Evolutionary conservation across 2,113 vertebrate genomes (phyloP).

Genomic region (Rhinopomastus cyanomelas): DNA sequence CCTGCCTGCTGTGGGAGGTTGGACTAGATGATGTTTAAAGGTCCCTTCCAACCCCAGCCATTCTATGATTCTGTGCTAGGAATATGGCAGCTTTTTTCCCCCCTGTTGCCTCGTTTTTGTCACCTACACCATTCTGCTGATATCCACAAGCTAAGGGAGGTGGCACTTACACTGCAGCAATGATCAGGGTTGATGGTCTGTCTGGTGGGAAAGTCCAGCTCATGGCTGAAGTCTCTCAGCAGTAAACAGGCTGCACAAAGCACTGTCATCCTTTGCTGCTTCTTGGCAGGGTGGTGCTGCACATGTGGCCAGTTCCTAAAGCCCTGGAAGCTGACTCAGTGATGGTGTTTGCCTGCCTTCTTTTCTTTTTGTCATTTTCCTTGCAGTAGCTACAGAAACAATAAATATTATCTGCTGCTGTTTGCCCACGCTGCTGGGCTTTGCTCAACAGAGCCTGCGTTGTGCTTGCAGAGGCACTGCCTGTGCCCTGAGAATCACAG

Average conservation of each 20-base stretch:
- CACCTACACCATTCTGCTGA: not conserved
- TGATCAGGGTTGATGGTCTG: too few relatives aligned
- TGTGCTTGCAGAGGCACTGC: not conserved
- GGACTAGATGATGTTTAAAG: too few relatives aligned
- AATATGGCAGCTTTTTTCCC: not conserved
- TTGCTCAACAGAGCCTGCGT: not conserved
- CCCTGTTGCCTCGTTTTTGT: not conserved
- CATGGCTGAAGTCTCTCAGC: not conserved
- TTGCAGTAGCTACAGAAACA: not conserved
- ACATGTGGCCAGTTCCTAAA: not conserved
- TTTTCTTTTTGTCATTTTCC: not conserved
- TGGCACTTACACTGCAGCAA: not conserved
- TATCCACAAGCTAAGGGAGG: not conserved
- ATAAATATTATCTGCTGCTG: not conserved
- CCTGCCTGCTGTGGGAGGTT: too few relatives aligned
- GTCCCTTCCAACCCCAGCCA: too few relatives aligned
- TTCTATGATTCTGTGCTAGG: not conserved
- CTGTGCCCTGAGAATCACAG: not conserved
- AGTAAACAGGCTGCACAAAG: not conserved
- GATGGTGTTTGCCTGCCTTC: not conserved
- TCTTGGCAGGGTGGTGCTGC: not conserved
- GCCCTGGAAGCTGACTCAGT: not conserved
- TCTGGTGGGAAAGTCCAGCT: not conserved
- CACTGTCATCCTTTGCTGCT: not conserved
- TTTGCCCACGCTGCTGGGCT: not conserved